Percentiles rank a stretch among this genome's conserved stretches.
phyloP scores from a whole-genome alignment of 2,797 vertebrate genomes.

The Notamacropus eugenii region DNA sequence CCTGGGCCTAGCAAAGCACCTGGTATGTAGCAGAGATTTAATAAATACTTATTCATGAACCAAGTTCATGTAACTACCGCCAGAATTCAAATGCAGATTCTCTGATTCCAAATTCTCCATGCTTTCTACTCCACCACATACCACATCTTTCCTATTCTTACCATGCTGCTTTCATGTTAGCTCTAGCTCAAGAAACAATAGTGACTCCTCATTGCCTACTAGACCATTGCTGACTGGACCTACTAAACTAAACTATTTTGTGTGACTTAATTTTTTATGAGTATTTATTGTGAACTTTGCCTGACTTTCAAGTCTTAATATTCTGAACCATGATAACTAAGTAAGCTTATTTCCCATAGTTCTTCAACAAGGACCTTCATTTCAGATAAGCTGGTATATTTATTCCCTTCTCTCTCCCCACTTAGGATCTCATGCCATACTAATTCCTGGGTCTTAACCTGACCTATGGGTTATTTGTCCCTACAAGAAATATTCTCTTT shows the following conservation, averaged over 20 bases:
- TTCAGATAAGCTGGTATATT: neutral
- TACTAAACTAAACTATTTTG: neutral
- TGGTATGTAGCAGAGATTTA: neutral
- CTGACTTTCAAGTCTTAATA: neutral
- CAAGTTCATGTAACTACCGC: neutral
- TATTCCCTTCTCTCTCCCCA: neutral
- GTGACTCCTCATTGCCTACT: neutral
- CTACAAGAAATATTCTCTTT: neutral
- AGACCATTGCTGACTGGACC: neutral
- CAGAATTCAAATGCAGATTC: neutral
- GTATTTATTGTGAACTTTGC: neutral
- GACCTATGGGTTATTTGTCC: neutral
- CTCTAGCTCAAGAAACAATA: neutral
- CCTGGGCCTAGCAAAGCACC: neutral
- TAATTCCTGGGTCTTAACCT: neutral
- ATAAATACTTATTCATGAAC: neutral
- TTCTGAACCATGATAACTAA: neutral
- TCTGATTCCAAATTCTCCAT: neutral
- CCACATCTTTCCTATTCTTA: neutral
- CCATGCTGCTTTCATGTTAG: neutral
- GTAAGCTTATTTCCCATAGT: neutral
- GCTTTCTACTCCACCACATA: neutral
- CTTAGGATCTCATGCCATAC: neutral
- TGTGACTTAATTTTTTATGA: neutral
- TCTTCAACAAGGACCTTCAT: neutral